Evolutionary conservation across 2,888 invertebrate species (phyloP), one percentile per base, ranked within the genome.

Genomic region (Andrena marginata): DNA sequence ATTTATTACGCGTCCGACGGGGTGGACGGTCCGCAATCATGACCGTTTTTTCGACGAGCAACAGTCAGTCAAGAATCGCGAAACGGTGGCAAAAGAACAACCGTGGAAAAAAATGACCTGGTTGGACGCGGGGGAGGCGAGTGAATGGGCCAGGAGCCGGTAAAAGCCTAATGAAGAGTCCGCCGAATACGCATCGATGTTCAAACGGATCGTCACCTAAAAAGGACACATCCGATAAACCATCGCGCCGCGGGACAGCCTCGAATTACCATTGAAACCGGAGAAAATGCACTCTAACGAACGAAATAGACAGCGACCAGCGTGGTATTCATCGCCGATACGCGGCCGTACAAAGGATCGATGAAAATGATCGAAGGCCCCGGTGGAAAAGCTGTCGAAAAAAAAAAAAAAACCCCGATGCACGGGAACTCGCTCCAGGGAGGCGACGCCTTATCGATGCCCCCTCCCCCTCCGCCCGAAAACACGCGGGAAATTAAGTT

Each of bases 191-290:
- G 80, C 72, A 68, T 70, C 75, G 71, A 72, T 59, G 75, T 80
- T 76, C 80, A 80, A 82, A 82, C 75, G 80, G 72, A 80, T 82
- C 80, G 82, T 82, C 71, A 80, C 75, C 70, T 82, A 80, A 82
- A 82, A 82, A 80, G 80, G 75, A 82, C 82, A 75, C 80, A 74
- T 68, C 75, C 80, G 82, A 80, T 82, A 82, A 82, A 82, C 71
- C 82, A 80, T 82, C 76, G 80, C 65, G 70, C 54, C 69, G 54
- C 54, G 70, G 65, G 74, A 82, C 80, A 70, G 74, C 70, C 64
- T 71, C 70, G 82, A 82, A 82, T 80, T 80, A 82, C 82, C 82
- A 82, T 82, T 75, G 76, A 80, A 80, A 71, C 72, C 68, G 68
- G 76, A 72, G 75, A 72, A 80, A 82, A 74, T 72, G 76, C 71